These are phyloP conservation scores for Holotrichia oblita DNA, from an alignment of 1,140 invertebrate genomes.

Conservation along the genomic window DNA sequence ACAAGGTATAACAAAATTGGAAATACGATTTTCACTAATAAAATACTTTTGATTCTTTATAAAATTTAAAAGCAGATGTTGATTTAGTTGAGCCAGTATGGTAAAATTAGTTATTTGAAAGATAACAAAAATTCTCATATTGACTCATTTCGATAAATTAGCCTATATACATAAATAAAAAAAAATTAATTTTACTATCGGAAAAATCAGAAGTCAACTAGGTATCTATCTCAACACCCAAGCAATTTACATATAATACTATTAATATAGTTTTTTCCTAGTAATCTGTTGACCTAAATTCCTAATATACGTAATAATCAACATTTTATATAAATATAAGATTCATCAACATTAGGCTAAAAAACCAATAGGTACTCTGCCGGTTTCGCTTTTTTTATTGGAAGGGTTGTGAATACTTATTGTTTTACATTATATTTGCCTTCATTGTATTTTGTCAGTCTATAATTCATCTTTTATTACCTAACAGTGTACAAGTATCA, in stretches of 20 bases:
- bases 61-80: no score
- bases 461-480: constrained; percentile 7
- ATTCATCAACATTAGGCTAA: constrained; percentile 20
- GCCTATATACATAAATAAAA: constrained; percentile 3
- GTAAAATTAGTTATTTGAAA: no score
- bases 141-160: no score
- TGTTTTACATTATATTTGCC: constrained; percentile 1
- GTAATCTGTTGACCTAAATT: background rate
- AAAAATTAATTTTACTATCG: background rate
- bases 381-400: background rate
- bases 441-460: constrained; percentile 14
- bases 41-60: no score
- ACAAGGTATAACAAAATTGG: no score
- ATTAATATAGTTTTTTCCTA: constrained; percentile 2
- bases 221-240: background rate
- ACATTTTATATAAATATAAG: background rate
- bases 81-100: no score
- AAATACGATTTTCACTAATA: no score
- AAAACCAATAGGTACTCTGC: background rate
- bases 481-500: background rate
- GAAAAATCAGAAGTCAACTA: background rate
- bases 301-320: background rate
- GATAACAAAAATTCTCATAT: no score
- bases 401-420: background rate
- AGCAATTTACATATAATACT: background rate